Evolutionary conservation across 2,888 invertebrate species (phyloP), one percentile per base, ranked within the genome.

Genomic region (Caenorhabditis sp.): DNA sequence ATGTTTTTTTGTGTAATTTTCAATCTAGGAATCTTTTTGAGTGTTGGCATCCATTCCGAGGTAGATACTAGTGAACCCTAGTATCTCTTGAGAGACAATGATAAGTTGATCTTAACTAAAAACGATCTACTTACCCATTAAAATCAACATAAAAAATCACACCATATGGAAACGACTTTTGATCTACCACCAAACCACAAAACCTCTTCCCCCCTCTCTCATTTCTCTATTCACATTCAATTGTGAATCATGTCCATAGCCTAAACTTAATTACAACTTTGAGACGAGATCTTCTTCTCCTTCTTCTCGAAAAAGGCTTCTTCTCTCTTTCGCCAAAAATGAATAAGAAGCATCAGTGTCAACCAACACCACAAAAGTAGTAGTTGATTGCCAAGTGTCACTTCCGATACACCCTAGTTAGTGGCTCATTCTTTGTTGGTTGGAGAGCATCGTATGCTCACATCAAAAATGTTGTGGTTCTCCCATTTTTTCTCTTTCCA

Each of bases 381-480:
- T 26, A 23, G 56, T 73, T 73, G 73, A 73, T 73, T 73, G 73
- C 73, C 43, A 66, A 73, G 65, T 67, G 68, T 68, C 73, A 73
- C 73, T 73, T 73, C 64, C 72, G 62, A 68, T 63, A 56, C 68
- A 59, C 68, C 59, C 73, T 73, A 54, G 73, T 73, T 73, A 73
- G 73, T 56, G 59, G 65, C 73, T 68, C 66, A 68, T 72, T 67
- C 67, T 72, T 64, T 72, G 67, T 57, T 60, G 63, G 38, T 54
- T 36, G 17, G 43, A 43, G 31, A 4, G 31, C 10, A 10, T 31
- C 31, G 17, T 31, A 21, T 50, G 54, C 31, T 31, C 31, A 38
- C 27, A n/a, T n/a, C n/a, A 36, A 38, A 56, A 31, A 21, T 8
- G 27, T 26, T 43, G 25, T 60, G 31, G 31, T 38, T 59, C 38